A percentile compares a stretch with the other conserved stretches of the same genome.
These are phyloP conservation scores for Dicrurus megarhynchus DNA, from an alignment of 2,113 vertebrate species.

Conservation along the genomic window DNA sequence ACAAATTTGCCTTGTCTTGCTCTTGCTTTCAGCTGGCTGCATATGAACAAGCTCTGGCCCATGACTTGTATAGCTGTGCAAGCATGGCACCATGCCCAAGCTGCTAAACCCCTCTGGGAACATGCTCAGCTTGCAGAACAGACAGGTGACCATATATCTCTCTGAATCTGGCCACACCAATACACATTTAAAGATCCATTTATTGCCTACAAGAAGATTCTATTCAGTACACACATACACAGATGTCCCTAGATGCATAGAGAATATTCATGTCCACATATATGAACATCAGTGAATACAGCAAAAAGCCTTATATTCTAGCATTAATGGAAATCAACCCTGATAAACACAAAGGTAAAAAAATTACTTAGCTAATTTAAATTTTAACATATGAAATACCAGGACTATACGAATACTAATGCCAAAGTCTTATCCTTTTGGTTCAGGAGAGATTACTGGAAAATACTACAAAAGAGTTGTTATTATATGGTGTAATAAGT, in stretches of 20 bases:
- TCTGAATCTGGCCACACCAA: background rate
- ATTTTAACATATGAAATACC: background rate
- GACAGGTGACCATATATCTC: background rate
- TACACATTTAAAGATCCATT: background rate
- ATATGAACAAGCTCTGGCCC: background rate
- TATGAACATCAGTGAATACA: background rate
- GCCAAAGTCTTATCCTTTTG: background rate
- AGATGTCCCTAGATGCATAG: background rate
- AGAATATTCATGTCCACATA: background rate
- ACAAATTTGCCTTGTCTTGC: background rate
- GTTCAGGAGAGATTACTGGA: background rate
- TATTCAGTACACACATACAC: background rate
- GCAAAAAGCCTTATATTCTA: background rate
- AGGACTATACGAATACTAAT: background rate
- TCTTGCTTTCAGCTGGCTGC: background rate
- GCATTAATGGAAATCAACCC: background rate
- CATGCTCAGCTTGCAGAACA: background rate
- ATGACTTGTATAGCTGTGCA: background rate
- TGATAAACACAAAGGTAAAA: background rate
- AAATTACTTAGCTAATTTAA: background rate
- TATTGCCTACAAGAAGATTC: background rate
- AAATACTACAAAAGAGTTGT: slow-evolving; percentile 29
- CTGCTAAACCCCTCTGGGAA: background rate
- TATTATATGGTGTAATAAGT: slow-evolving; percentile 34
- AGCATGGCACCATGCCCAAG: background rate